Evolutionary conservation across 2,113 vertebrate genomes (phyloP).

Genomic region (Pardalotus punctatus): DNA sequence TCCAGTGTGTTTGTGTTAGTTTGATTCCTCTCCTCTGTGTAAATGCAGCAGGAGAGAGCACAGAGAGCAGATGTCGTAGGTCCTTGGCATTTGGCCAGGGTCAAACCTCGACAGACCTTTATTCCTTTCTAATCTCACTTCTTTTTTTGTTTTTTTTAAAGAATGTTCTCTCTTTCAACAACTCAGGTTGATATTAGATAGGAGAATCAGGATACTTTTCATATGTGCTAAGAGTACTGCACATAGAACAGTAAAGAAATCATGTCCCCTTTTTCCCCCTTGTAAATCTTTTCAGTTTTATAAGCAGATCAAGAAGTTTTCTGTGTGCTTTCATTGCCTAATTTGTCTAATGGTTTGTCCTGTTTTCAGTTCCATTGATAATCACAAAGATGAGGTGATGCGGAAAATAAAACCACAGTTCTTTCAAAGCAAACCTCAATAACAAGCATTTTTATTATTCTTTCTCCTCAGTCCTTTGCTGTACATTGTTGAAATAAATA

Average conservation of each 20-base stretch:
- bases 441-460: not conserved
- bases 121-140: not conserved
- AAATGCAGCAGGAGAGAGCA: too few species aligned
- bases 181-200: not conserved
- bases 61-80: too few species aligned
- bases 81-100: too few species aligned
- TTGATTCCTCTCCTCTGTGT: too few species aligned
- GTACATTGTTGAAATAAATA: not conserved
- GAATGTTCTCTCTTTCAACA: not conserved
- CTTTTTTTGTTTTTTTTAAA: not conserved
- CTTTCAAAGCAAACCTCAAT: not conserved
- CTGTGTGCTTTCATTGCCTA: not conserved
- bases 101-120: too few species aligned
- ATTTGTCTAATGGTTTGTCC: not conserved
- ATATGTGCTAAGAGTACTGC: not conserved
- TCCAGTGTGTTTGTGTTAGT: too few species aligned
- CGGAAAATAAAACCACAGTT: not conserved
- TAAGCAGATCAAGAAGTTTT: not conserved
- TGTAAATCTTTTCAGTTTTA: not conserved
- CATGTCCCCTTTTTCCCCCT: accelerated
- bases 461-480: not conserved
- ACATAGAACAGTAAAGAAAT: not conserved
- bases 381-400: not conserved
- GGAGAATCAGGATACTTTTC: not conserved
- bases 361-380: not conserved